phyloP scores from a whole-genome alignment of 2,888 invertebrate species.

The Acholoe squamosa region DNA sequence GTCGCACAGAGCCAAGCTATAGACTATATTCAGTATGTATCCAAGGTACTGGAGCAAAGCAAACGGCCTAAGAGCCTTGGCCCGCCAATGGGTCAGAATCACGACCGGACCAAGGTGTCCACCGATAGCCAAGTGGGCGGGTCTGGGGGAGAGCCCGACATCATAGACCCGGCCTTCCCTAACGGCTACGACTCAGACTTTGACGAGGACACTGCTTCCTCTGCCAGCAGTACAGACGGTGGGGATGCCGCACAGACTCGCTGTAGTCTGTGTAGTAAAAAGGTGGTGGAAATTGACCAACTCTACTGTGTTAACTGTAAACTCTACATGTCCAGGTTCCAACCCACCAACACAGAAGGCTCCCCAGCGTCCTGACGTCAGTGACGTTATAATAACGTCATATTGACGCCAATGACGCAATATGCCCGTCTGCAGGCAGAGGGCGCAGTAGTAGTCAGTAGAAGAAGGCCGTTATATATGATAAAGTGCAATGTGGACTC shows the following conservation, averaged over 20 bases:
- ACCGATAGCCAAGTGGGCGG: background rate
- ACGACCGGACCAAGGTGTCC: constrained; percentile 2
- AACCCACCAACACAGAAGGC: constrained; percentile 35
- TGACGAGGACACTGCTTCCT: constrained; percentile 64
- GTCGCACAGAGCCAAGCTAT: constrained; percentile 13
- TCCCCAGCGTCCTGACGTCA: constrained; percentile 28
- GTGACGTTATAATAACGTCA: constrained; percentile 6
- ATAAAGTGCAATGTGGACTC: constrained; percentile 38
- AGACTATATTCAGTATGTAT: constrained; percentile 62
- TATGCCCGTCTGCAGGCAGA: constrained; percentile 28
- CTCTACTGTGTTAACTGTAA: constrained; percentile 62
- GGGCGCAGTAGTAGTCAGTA: constrained; percentile 31
- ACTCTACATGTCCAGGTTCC: constrained; percentile 64
- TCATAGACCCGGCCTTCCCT: background rate
- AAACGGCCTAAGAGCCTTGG: background rate
- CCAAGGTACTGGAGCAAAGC: constrained; percentile 51
- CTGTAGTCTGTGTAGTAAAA: constrained; percentile 64
- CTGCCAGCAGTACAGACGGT: constrained; percentile 53
- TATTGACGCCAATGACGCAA: background rate
- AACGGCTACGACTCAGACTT: constrained; percentile 66
- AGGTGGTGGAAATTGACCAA: constrained; percentile 48
- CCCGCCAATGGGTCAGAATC: constrained; percentile 25
- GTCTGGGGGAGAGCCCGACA: background rate
- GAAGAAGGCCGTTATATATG: background rate
- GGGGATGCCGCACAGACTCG: constrained; percentile 18